These are phyloP conservation scores for Buathra laborator DNA, from an alignment of 2,888 invertebrate genomes.

Conservation along the genomic window DNA sequence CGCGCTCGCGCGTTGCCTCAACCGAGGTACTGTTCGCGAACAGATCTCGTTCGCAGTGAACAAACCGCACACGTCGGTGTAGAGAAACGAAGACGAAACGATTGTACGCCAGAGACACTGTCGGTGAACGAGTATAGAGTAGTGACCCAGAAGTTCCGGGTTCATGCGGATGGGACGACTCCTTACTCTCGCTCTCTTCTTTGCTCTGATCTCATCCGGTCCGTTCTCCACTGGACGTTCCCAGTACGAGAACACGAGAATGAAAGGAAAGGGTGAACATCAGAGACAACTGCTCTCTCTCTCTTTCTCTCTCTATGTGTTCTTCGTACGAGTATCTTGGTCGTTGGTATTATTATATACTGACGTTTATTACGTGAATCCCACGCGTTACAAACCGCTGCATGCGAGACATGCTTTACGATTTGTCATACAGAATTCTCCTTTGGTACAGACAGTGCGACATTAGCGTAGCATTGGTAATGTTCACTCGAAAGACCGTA, in stretches of 20 bases:
- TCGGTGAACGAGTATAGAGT: background rate
- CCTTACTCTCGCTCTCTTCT: slow-evolving; percentile 26
- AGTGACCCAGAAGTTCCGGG: slow-evolving; percentile 61
- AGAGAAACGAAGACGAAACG: slow-evolving; percentile 21
- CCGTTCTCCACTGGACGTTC: background rate
- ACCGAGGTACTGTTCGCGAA: slow-evolving; percentile 30
- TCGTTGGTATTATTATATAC: slow-evolving; percentile 21
- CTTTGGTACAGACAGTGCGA: slow-evolving; percentile 44
- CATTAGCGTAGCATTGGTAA: slow-evolving; percentile 65
- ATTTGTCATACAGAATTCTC: slow-evolving; percentile 61
- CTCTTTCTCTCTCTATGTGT: too few species aligned
- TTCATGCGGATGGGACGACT: slow-evolving; percentile 36
- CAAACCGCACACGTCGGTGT: slow-evolving; percentile 2
- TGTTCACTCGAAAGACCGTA: slow-evolving; percentile 43
- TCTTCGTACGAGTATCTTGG: slow-evolving; percentile 34
- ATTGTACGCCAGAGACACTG: slow-evolving; percentile 17
- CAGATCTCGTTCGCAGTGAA: slow-evolving; percentile 33
- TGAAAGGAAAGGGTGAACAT: slow-evolving; percentile 8
- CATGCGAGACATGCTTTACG: slow-evolving; percentile 57
- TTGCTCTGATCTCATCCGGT: slow-evolving; percentile 17
- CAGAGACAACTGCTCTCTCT: slow-evolving; percentile 27
- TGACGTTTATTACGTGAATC: slow-evolving; percentile 60
- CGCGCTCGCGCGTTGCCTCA: background rate
- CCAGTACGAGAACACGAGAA: background rate
- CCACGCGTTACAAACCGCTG: slow-evolving; percentile 51